Conservation (phyloP, 2,113 vertebrate genomes). For the Vimba vimba region DNA sequence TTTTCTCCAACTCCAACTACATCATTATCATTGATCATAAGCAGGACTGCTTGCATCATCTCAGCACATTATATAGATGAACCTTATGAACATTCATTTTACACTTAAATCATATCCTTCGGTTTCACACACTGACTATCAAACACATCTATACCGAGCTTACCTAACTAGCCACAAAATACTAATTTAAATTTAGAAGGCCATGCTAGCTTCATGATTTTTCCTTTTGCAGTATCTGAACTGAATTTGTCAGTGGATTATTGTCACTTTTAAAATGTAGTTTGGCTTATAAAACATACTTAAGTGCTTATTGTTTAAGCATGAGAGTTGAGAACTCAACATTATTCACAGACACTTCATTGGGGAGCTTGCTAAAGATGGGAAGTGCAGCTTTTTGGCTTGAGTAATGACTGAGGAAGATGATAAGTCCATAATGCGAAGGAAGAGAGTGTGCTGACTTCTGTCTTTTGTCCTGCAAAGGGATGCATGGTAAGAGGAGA, state of each 20-base stretch:
- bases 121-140: background rate
- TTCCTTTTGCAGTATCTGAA: background rate
- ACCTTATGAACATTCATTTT: background rate
- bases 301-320: background rate
- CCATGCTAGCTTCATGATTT: background rate
- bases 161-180: background rate
- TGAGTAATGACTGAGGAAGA: constrained; percentile 13
- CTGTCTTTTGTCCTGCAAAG: constrained; percentile 39
- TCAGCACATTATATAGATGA: background rate
- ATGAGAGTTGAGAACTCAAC: background rate
- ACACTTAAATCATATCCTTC: background rate
- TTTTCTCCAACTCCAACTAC: background rate
- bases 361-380: background rate
- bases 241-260: background rate
- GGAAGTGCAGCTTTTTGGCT: background rate
- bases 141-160: background rate
- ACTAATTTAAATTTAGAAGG: background rate
- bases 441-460: constrained; percentile 16
- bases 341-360: background rate
- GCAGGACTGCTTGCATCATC: background rate
- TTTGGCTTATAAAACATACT: background rate
- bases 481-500: constrained; percentile 42
- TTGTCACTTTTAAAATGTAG: background rate
- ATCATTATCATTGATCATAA: background rate
- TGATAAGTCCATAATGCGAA: background rate